Evolutionary conservation across 2,113 vertebrate species (phyloP), one percentile per base, ranked within the genome.

Genomic region (Cygnus atratus): DNA sequence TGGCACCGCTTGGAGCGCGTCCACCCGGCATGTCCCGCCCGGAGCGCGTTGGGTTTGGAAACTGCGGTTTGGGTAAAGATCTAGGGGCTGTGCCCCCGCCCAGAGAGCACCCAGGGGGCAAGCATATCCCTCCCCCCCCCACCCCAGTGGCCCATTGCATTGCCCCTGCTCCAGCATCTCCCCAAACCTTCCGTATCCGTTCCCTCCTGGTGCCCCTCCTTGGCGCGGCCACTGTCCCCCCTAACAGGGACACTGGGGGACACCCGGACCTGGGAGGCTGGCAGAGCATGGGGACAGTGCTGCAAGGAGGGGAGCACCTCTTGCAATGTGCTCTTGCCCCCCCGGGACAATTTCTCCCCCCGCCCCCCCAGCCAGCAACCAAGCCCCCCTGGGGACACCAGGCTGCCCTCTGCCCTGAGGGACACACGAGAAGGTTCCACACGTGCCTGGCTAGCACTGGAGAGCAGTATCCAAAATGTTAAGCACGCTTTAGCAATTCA

Each of bases 391-490:
- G 76, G 76, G 84, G 58, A 35, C 76, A 50, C 41, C 75, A 26
- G 83, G 41, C 9, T 72, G 79, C 19, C 57, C 21, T 33, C 33
- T 21, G 13, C 58, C 22, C 21, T 12, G 71, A 44, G 37, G 67
- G 37, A 55, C 50, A 41, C 1, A 25, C 2, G 17, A 1, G 9
- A 33, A 0, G 1, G 39, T 54, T 43, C 39, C 84, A 65, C 72
- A 70, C 0, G 0, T 8, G 39, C 41, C 26, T 14, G 10, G 0
- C 18, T 63, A 20, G 3, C 24, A 9, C 61, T 28, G 58, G 52
- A 72, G 55, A 85, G 58, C n/a, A 31, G 0, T 4, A 26, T 65
- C 2, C 37, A 76, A 57, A 67, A 33, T 22, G 41, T 31, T 6
- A 46, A 43, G 12, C 0, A 5, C 5, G 48, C 19, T 18, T 25